Conservation (phyloP, 2,113 vertebrate species). For the Dicaeum eximium region DNA sequence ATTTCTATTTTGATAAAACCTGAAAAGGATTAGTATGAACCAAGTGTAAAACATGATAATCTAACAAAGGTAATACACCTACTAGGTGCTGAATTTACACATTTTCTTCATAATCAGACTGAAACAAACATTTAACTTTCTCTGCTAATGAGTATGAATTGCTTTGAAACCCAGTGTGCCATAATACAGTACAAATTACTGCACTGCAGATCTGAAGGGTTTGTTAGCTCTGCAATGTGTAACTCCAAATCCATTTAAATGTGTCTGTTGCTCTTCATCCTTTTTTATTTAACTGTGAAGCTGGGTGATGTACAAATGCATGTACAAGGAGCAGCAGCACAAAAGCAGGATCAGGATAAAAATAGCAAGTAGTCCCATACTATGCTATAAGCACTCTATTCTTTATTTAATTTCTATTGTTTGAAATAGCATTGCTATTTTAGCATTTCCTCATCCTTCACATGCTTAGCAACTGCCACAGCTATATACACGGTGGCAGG, state of each 20-base stretch:
- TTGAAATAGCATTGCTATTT: slow-evolving; percentile 6
- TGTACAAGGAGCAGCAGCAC: neutral
- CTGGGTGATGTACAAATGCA: neutral
- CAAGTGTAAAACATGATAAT: neutral
- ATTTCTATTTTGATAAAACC: neutral
- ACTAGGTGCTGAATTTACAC: neutral
- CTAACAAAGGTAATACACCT: neutral
- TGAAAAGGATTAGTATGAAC: neutral
- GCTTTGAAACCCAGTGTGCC: neutral
- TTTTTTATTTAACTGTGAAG: neutral
- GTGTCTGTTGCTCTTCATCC: neutral
- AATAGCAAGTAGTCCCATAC: neutral
- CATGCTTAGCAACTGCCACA: neutral
- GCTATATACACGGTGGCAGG: neutral
- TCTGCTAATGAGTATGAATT: neutral
- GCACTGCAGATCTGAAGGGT: neutral
- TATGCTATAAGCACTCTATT: neutral
- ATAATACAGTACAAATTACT: neutral
- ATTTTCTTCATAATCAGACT: neutral
- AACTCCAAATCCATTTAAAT: neutral
- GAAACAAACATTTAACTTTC: neutral
- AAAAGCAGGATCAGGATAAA: neutral
- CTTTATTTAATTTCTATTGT: slow-evolving; percentile 24
- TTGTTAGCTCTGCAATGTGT: neutral
- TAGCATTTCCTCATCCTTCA: slow-evolving; percentile 29